Conservation (phyloP, 2,888 invertebrate genomes). For the Volucella inanis region DNA sequence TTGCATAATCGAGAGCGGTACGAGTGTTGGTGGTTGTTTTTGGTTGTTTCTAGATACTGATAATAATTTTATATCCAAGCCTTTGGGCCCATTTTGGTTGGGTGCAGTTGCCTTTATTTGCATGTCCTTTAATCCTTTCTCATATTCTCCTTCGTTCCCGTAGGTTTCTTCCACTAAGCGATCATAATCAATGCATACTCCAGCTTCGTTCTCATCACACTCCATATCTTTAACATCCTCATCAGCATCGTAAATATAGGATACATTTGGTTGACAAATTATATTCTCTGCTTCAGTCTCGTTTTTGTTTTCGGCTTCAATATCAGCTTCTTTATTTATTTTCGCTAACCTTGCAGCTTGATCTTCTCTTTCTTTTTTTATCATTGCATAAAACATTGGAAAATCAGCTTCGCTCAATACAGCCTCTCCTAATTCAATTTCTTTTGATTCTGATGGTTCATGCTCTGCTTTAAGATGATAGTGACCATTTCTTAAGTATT, state of each 20-base stretch:
- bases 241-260: constrained; percentile 48
- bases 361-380: constrained; percentile 38
- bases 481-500: background rate
- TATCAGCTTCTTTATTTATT: background rate
- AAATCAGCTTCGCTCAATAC: constrained; percentile 16
- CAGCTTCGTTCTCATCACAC: constrained; percentile 33
- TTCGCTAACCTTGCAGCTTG: background rate
- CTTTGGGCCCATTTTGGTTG: no score
- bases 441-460: background rate
- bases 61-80: no score
- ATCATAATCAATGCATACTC: constrained; percentile 64
- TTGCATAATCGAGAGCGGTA: constrained; percentile 33
- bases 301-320: background rate
- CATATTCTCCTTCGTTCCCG: constrained; percentile 1
- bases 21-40: constrained; percentile 33
- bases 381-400: constrained; percentile 38
- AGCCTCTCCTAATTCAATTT: constrained; percentile 14
- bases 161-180: constrained; percentile 57
- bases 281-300: constrained; percentile 54
- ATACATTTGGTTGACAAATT: constrained; percentile 65
- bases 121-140: no score
- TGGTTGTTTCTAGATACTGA: constrained; percentile 5
- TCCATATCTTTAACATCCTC: constrained; percentile 32
- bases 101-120: no score
- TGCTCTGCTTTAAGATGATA: background rate